Base-by-base conservation (phyloP, 2,113 vertebrate species). In the Theristicus caerulescens region DNA sequence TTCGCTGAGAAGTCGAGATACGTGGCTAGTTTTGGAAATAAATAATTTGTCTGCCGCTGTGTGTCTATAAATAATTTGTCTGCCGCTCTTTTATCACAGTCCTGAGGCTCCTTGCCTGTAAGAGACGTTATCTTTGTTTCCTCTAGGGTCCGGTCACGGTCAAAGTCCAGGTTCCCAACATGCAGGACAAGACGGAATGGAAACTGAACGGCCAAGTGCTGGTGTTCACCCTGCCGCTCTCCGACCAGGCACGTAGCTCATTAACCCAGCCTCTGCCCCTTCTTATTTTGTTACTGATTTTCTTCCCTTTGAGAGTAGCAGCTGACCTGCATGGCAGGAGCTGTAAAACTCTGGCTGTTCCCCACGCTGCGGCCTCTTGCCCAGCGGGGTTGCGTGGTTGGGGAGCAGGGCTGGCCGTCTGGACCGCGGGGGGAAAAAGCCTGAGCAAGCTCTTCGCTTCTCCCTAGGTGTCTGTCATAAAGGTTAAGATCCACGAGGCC, bases 161-260 rank as follows among this genome's bases (percentile, higher is more conserved):
- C 95, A 99, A 99, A 98, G 99, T 99, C 21, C 99, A 99, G 78
- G 99, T 99, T 25, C 99, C 99, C 93, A 99, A 99, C 98, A 99
- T 99, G 99, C 99, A 99, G 97, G 99, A 99, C 98, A 99, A 99
- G 98, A 99, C 98, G 0, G 99, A 99, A 98, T 99, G 99, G 99
- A 99, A 99, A 89, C 98, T 99, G 86, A 99, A 98, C 0, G 99
- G 99, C 88, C 99, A 99, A 96, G 98, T 99, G 89, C 96, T 99
- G 95, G 99, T 98, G 95, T 99, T 99, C 97, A 99, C 99, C 13
- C 98, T 99, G 54, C 99, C 99, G 0, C 99, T 99, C 67, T 98
- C 99, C 49, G 99, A 99, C 97, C 99, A 99, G 99, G 99, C 99
- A 98, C 1, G 94, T 86, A 44, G 58, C 58, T 73, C 12, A 72